Base-by-base conservation (phyloP, 2,888 invertebrate genomes). In the Gerris lacustris region DNA sequence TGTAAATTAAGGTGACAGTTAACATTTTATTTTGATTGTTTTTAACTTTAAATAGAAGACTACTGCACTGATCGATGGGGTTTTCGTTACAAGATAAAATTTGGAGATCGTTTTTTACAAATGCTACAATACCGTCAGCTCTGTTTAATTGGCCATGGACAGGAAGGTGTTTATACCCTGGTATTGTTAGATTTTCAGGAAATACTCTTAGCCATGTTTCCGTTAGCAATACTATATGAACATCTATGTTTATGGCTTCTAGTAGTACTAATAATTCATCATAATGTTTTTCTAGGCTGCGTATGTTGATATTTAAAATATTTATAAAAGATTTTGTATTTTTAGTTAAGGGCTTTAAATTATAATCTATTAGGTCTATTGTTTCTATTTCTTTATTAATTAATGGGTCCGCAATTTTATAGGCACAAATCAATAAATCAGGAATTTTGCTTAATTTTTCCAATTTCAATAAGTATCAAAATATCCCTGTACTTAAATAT, bases 91-190 rank as follows among this genome's bases (percentile, higher is more conserved):
- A 11, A 55, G 55, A 55, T 11, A 55, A 11, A 11, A 55, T 11
- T 55, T 55, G 55, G 55, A 55, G 55, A 55, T 55, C 55, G 55
- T 55, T 55, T 55, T 55, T 55, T 55, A 55, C 55, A 55, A 55
- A 55, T 11, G 55, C 15, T 55, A 55, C 55, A 11, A 55, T 55
- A 11, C 55, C 55, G 15, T 55, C 11, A 15, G 55, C 55, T 55
- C 15, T 55, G 15, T 55, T 55, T 11, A 55, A 55, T 55, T 55
- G 55, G 9, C 55, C 55, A 55, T 55, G 9, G 2, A 55, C 55
- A 55, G 55, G 55, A 11, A 55, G 9, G 55, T 9, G 55, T 55
- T 11, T 55, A 55, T 55, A 55, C 11, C 55, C 55, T 11, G 55
- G 55, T 55, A 55, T 9, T 55, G 55, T 11, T 55, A 9, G 15